A percentile compares a stretch with the other conserved stretches of the same genome.
phyloP scores from a whole-genome alignment of 2,888 invertebrate genomes.

The Callyntrura guangdongensis region DNA sequence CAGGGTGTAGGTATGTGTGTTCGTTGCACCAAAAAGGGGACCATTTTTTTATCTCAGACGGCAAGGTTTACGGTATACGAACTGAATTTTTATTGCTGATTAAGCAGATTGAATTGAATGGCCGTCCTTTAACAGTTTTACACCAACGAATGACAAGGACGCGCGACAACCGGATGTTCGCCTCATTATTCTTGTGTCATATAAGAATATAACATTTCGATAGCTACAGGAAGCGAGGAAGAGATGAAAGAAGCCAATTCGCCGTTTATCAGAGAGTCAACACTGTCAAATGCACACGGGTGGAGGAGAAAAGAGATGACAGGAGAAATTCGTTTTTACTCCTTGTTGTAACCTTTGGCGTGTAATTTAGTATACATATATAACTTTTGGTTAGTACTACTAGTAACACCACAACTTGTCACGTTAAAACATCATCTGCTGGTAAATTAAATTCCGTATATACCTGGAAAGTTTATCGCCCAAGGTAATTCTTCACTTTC shows the following conservation, averaged over 20 bases:
- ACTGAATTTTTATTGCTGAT: slow-evolving; percentile 72
- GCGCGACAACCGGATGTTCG: slow-evolving; percentile 68
- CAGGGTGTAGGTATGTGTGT: no score
- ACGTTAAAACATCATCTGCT: no score
- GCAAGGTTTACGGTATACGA: slow-evolving; percentile 41
- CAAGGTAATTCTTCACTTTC: slow-evolving; percentile 7
- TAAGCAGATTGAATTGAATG: slow-evolving; percentile 69
- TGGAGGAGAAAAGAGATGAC: not conserved
- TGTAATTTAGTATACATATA: not conserved
- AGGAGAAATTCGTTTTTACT: slow-evolving; percentile 2
- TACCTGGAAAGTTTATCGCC: slow-evolving; percentile 5
- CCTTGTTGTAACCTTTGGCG: not conserved
- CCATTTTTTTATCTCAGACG: not conserved
- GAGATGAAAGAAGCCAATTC: not conserved
- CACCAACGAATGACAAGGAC: slow-evolving; percentile 55
- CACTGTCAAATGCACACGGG: not conserved
- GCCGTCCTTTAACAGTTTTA: slow-evolving; percentile 51
- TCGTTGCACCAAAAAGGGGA: no score
- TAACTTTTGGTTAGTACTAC: no score
- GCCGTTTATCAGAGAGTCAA: not conserved
- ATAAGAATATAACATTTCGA: not conserved
- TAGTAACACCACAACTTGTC: not conserved
- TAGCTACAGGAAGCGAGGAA: not conserved
- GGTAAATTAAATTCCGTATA: not conserved
- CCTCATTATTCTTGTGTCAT: slow-evolving; percentile 61